A percentile compares a stretch with the other conserved stretches of the same genome.
These are phyloP conservation scores for Perca fluviatilis DNA, from an alignment of 2,113 vertebrate genomes.

Conservation along the genomic window DNA sequence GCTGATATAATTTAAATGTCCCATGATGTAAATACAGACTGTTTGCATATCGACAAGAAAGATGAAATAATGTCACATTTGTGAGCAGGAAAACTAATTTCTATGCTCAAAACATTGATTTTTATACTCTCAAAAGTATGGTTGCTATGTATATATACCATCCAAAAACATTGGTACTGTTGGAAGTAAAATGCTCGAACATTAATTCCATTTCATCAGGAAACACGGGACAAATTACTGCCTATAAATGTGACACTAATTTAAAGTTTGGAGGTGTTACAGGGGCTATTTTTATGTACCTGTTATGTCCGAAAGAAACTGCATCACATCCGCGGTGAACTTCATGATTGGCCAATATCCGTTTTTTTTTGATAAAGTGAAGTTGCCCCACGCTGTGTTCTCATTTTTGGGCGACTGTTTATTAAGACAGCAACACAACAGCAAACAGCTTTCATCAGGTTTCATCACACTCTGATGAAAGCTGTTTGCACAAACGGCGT, in stretches of 20 bases:
- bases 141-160: background rate
- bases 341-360: background rate
- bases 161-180: background rate
- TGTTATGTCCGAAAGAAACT: background rate
- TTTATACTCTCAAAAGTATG: background rate
- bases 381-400: constrained; percentile 20
- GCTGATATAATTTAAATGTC: background rate
- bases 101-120: background rate
- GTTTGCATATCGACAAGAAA: background rate
- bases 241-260: background rate
- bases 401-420: constrained; percentile 36
- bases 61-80: background rate
- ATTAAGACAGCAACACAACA: constrained; percentile 34
- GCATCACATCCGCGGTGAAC: constrained; percentile 1
- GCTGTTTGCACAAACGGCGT: constrained; percentile 16
- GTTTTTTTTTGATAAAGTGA: constrained; percentile 5
- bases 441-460: constrained; percentile 60
- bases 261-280: background rate
- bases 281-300: background rate
- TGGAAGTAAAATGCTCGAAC: background rate
- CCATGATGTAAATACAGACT: background rate
- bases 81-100: background rate
- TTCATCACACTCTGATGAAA: constrained; percentile 53
- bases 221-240: background rate
- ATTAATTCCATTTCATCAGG: background rate